phyloP scores from a whole-genome alignment of 1,140 invertebrate species.

The Drosophila novamexicana region DNA sequence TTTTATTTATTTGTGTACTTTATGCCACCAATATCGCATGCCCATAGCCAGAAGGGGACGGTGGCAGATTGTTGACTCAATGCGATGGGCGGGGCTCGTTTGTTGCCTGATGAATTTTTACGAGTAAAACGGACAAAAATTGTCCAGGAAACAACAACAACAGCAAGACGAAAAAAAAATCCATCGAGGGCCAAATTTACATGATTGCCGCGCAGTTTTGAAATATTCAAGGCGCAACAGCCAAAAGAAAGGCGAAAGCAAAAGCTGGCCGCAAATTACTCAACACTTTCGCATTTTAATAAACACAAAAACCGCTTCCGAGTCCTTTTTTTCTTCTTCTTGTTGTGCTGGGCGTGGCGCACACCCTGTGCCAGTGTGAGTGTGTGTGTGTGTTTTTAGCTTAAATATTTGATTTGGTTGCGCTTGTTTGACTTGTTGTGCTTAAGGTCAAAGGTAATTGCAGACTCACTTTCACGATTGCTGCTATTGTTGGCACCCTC shows the following conservation, averaged over 20 bases:
- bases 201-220: slow-evolving; percentile 43
- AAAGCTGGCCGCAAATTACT: slow-evolving; percentile 45
- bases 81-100: slow-evolving; percentile 17
- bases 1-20: slow-evolving; percentile 80
- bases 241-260: background rate
- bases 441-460: slow-evolving; percentile 59
- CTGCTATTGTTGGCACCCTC: slow-evolving; percentile 15
- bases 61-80: slow-evolving; percentile 64
- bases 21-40: slow-evolving; percentile 64
- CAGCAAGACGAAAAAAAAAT: slow-evolving; percentile 6
- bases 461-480: slow-evolving; percentile 7
- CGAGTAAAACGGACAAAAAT: slow-evolving; percentile 24
- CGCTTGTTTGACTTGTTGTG: slow-evolving; percentile 38
- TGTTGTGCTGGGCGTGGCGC: slow-evolving; percentile 19
- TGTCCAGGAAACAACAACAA: slow-evolving; percentile 24
- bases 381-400: slow-evolving; percentile 4
- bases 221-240: slow-evolving; percentile 38
- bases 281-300: slow-evolving; percentile 53
- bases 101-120: slow-evolving; percentile 66
- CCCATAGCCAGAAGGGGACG: slow-evolving; percentile 29
- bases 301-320: slow-evolving; percentile 33
- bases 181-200: slow-evolving; percentile 32
- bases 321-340: slow-evolving; percentile 8
- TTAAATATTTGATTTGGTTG: slow-evolving; percentile 48
- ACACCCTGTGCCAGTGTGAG: background rate